Evolutionary conservation across 2,113 vertebrate genomes (phyloP), one percentile per base, ranked within the genome.

Genomic region (Oceanodroma tethys): DNA sequence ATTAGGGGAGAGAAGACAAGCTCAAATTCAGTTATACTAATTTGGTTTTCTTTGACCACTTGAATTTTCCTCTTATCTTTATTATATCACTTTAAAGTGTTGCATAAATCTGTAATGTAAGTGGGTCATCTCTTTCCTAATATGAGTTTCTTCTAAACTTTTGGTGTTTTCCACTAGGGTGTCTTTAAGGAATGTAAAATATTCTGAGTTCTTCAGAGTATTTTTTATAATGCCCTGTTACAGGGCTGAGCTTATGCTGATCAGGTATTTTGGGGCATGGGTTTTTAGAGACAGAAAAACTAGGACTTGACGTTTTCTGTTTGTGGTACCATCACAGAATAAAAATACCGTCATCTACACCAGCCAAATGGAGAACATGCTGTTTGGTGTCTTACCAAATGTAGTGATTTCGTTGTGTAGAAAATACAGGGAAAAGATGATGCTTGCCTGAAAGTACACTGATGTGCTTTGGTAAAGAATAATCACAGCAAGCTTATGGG

Each of bases 31-130:
- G 43, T 70, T 85, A 50, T 15, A 23, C 70, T 89, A 62, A 85
- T 91, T 87, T 91, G 38, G 58, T 62, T 95, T 86, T 85, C 65
- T 95, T 86, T 66, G 71, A 76, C 93, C 50, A 34, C 22, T 40
- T 25, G 21, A 34, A 67, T 59, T 36, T 59, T 36, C 29, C 30
- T 67, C 38, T 94, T 84, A 67, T 74, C 68, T 92, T 86, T 56
- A 60, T 87, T 86, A 60, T 79, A 60, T 71, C 50, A 16, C 50
- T 92, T 85, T 71, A 75, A 45, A 88, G 68, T 21, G 29, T 82
- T 95, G 73, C 53, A 76, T 90, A 85, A 89, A 79, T 92, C 26
- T 75, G 10, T 63, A 32, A 29, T 45, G 7, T 56, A 95, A 95
- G 53, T 82, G 66, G 91, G 83, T 95, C 86, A 87, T 79, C 72